These are phyloP conservation scores for Propithecus perrieri DNA, from an alignment of 2,797 vertebrate genomes.

Conservation along the genomic window DNA sequence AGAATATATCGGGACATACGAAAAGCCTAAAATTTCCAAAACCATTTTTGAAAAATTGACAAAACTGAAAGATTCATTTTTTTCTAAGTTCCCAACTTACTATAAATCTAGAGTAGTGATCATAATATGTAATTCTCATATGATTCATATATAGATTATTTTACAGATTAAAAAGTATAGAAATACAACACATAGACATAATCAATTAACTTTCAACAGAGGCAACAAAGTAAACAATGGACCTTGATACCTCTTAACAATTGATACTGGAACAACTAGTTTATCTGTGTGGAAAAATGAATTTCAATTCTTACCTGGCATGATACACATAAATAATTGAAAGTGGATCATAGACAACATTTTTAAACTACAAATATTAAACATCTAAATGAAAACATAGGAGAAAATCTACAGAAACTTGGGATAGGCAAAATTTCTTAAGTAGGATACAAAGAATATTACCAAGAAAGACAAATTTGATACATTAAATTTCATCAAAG, in stretches of 20 bases:
- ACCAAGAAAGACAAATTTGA: background rate
- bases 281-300: background rate
- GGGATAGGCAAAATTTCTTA: background rate
- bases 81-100: background rate
- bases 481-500: background rate
- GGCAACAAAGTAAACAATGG: background rate
- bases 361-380: background rate
- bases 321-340: background rate
- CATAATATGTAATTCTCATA: background rate
- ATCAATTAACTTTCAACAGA: background rate
- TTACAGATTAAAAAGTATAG: background rate
- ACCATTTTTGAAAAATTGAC: background rate
- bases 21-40: background rate
- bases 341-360: background rate
- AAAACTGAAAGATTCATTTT: background rate
- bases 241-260: background rate
- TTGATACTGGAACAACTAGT: background rate
- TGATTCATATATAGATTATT: background rate
- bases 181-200: background rate
- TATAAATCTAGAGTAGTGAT: background rate
- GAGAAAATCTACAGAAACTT: background rate
- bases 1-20: background rate
- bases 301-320: background rate
- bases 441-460: background rate
- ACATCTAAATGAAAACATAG: background rate